phyloP scores from a whole-genome alignment of 2,113 vertebrate genomes.

The Gadus macrocephalus region DNA sequence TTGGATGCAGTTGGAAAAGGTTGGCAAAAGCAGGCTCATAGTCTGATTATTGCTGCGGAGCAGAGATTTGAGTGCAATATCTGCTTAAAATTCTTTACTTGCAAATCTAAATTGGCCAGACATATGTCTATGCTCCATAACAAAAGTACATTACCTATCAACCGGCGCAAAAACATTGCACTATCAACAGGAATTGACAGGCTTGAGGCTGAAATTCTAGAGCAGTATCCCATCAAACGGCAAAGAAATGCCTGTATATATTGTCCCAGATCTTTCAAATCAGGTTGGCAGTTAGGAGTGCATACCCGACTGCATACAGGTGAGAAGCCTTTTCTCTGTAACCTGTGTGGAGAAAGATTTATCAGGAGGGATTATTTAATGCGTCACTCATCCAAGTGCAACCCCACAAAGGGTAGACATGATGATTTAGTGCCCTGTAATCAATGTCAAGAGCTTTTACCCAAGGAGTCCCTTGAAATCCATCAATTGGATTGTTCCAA shows the following conservation, averaged over 20 bases:
- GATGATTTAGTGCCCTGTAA: slow-evolving; percentile 54
- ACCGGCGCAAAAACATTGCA: neutral
- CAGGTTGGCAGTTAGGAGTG: slow-evolving; percentile 37
- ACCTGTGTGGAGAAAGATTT: slow-evolving; percentile 65
- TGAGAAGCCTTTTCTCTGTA: slow-evolving; percentile 68
- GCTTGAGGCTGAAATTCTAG: slow-evolving; percentile 37
- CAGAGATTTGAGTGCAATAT: slow-evolving; percentile 50
- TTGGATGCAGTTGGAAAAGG: slow-evolving; percentile 59
- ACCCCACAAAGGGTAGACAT: slow-evolving; percentile 12
- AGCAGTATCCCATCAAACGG: slow-evolving; percentile 53
- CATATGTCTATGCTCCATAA: slow-evolving; percentile 64
- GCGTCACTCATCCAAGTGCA: slow-evolving; percentile 66
- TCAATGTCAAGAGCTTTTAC: slow-evolving; percentile 59
- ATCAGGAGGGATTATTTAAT: slow-evolving; percentile 70
- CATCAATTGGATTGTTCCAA: slow-evolving; percentile 50
- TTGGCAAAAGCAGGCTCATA: slow-evolving; percentile 44
- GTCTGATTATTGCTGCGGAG: slow-evolving; percentile 11
- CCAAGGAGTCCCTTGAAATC: slow-evolving; percentile 26
- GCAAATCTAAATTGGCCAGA: slow-evolving; percentile 52
- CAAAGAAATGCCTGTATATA: slow-evolving; percentile 56
- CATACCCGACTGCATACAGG: slow-evolving; percentile 71
- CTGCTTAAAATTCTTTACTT: slow-evolving; percentile 59
- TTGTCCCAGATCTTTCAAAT: slow-evolving; percentile 65
- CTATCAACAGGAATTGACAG: slow-evolving; percentile 21
- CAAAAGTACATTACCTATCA: slow-evolving; percentile 30